Percentiles rank a stretch among this genome's conserved stretches.
phyloP scores from a whole-genome alignment of 2,113 vertebrate species.

The Meriones unguiculatus region DNA sequence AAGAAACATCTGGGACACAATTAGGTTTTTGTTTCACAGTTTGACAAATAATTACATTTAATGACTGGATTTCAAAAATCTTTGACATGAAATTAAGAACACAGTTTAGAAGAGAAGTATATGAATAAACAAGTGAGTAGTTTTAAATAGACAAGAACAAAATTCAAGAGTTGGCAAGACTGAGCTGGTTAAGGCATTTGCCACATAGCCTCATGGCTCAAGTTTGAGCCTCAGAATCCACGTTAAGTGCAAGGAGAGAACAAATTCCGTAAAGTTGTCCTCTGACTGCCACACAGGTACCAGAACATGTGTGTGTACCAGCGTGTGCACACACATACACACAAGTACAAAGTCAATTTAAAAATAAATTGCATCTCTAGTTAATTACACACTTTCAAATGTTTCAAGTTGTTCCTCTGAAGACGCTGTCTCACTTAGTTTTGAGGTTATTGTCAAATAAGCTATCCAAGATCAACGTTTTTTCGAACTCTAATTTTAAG shows the following conservation, averaged over 20 bases:
- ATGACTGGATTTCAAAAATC: not conserved
- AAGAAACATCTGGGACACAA: conserved; percentile 41
- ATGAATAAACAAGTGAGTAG: not conserved
- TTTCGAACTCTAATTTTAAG: conserved; percentile 22
- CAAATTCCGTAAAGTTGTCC: too few species aligned
- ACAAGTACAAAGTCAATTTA: not conserved
- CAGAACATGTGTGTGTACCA: not conserved
- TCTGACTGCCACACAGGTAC: too few species aligned
- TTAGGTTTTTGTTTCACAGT: conserved; percentile 45
- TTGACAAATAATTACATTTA: conserved; percentile 53
- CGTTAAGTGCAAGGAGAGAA: not conserved
- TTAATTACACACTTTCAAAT: conserved; percentile 24
- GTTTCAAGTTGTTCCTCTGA: not conserved
- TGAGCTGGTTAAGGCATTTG: not conserved
- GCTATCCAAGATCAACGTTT: not conserved
- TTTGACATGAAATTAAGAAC: conserved; percentile 48
- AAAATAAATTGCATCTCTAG: conserved; percentile 24
- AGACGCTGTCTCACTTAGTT: not conserved
- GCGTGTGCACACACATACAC: not conserved
- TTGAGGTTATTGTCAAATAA: not conserved
- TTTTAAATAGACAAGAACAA: conserved; percentile 66
- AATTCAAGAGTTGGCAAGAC: not conserved
- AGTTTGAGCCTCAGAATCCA: not conserved
- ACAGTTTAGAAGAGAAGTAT: conserved; percentile 44
- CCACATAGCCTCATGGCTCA: not conserved